Evolutionary conservation across 2,797 vertebrate species (phyloP), one percentile per base, ranked within the genome.

Genomic region (Numenius phaeopus): DNA sequence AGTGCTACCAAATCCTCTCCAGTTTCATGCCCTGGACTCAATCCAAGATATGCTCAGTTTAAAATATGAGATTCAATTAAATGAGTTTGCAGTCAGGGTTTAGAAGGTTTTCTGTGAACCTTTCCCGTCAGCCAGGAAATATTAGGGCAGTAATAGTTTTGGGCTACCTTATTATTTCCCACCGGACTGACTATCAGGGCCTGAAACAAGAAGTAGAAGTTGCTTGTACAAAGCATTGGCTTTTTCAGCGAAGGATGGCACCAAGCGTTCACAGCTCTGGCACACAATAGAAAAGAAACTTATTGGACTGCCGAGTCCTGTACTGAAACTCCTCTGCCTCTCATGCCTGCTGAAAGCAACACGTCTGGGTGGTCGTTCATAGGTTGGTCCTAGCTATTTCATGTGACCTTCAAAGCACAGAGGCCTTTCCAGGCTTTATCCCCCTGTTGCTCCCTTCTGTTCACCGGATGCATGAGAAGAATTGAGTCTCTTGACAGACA

Each of bases 321-420:
- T 30, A 44, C 44, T 23, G 17, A 55, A 89, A 80, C 42, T 77
- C 11, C 44, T 79, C 49, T 0, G 0, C 11, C 6, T 27, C 49
- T 67, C 5, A 0, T 6, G 39, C 4, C 59, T 62, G 44, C 44
- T 39, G 10, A n/a, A 69, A 72, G 15, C 11, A 92, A 55, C 34
- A 24, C 0, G 0, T 20, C 20, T 15, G 3, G 13, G 15, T 4
- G 0, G 4, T 32, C 39, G 54, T 34, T 10, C 4, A 1, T 7
- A 62, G 32, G 32, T 11, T 73, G 27, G 24, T 40, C 54, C 50
- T 3, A 1, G 39, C 8, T 67, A 85, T 70, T 34, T 71, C 55
- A 80, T 39, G 9, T 29, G 14, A 67, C 10, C 30, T 87, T 87
- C 50, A 22, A 62, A 92, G 80, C 4, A 58, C 37, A 44, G 17